Conservation (phyloP, 64 coral and sea anemone species). For the Montipora capricornis region DNA sequence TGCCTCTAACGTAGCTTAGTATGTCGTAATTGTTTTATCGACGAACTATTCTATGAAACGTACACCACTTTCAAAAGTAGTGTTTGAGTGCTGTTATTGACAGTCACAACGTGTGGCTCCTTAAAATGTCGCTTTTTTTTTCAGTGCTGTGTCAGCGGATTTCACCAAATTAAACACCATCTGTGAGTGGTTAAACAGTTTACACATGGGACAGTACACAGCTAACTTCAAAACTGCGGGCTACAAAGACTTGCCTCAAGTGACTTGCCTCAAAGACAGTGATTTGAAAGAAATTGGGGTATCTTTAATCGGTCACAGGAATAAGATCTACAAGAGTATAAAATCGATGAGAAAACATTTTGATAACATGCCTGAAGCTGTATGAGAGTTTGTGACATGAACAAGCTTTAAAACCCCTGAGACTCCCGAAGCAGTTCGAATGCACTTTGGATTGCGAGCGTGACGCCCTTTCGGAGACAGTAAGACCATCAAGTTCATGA, state of each 20-base stretch:
- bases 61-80: no score
- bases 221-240: slow-evolving; percentile 70
- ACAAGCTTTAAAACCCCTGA: background rate
- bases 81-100: no score
- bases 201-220: slow-evolving; percentile 85
- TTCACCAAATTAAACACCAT: slow-evolving; percentile 78
- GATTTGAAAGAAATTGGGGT: slow-evolving; percentile 76
- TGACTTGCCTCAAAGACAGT: slow-evolving; percentile 41
- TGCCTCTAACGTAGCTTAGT: no score
- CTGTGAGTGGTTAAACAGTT: slow-evolving; percentile 74
- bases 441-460: no score
- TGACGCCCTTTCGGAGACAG: no score
- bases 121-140: background rate
- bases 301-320: slow-evolving; percentile 76
- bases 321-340: slow-evolving; percentile 86
- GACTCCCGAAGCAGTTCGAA: background rate
- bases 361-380: slow-evolving; percentile 45
- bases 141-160: slow-evolving; percentile 70
- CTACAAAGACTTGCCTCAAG: slow-evolving; percentile 70
- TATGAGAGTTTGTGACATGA: background rate
- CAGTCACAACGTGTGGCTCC: no score
- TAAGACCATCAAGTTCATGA: no score
- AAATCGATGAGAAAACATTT: slow-evolving; percentile 64
- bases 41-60: no score
- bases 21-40: no score